A percentile compares a stretch with the other conserved stretches of the same genome.
Evolutionary conservation across 2,113 vertebrate species (phyloP).

Genomic region (Antechinus flavipes): DNA sequence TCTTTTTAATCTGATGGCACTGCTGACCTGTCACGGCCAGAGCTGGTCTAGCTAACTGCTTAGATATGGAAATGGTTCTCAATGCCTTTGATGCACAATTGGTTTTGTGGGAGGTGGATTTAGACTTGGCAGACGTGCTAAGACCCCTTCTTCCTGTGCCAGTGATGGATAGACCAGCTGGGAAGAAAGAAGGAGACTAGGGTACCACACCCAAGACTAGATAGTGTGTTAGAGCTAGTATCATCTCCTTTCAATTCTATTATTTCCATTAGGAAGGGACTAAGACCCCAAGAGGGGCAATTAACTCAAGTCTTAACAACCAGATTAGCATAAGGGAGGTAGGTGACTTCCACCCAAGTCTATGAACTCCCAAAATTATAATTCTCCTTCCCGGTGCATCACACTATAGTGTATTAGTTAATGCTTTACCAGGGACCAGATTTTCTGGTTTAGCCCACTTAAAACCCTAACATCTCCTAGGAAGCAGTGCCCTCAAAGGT

Average conservation of each 20-base stretch:
- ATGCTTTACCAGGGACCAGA: not conserved
- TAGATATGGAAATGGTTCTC: conserved; percentile 43
- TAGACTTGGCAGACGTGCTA: not conserved
- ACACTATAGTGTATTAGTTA: not conserved
- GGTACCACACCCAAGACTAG: not conserved
- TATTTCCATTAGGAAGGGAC: not conserved
- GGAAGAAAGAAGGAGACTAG: not conserved
- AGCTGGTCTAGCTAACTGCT: conserved; percentile 45
- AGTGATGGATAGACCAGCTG: not conserved
- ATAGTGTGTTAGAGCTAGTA: not conserved
- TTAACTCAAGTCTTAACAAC: not conserved
- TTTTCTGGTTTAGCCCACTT: not conserved
- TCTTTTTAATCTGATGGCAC: conserved; percentile 45
- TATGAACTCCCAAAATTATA: not conserved
- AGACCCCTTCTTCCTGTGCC: not conserved
- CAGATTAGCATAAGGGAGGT: not conserved
- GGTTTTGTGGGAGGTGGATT: not conserved
- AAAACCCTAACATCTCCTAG: not conserved
- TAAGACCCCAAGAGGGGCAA: not conserved
- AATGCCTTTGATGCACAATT: not conserved
- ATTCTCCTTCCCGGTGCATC: not conserved
- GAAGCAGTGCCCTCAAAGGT: not conserved
- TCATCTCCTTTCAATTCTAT: not conserved
- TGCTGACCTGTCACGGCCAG: conserved; percentile 58
- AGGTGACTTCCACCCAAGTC: not conserved